Evolutionary conservation across 2,888 invertebrate species (phyloP).

Genomic region (Polia nebulosa): DNA sequence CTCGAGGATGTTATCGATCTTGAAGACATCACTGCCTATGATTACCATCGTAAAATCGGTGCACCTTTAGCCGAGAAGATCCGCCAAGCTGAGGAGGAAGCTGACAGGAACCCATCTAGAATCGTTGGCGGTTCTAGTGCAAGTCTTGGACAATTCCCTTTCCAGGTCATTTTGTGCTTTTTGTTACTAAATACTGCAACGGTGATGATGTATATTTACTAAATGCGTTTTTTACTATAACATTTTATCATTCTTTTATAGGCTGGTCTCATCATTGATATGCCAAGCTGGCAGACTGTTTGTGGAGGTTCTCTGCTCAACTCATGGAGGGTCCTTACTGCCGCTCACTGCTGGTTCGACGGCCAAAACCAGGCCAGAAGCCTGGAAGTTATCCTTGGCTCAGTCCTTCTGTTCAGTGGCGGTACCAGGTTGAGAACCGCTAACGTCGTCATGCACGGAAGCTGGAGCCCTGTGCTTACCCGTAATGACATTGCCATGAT

Average conservation of each 20-base stretch:
- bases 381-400: constrained; percentile 40
- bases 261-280: constrained; percentile 65
- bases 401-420: constrained; percentile 30
- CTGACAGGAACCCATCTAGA: constrained; percentile 42
- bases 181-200: no score
- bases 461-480: constrained; percentile 70
- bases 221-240: background rate
- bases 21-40: constrained; percentile 61
- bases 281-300: constrained; percentile 49
- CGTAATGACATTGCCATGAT: constrained; percentile 79
- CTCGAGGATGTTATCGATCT: constrained; percentile 45
- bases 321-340: constrained; percentile 73
- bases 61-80: constrained; percentile 65
- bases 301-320: constrained; percentile 77
- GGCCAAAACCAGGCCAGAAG: constrained; percentile 32
- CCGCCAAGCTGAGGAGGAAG: constrained; percentile 56
- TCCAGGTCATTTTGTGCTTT: constrained; percentile 59
- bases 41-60: constrained; percentile 63
- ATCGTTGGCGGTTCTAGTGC: constrained; percentile 65
- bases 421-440: constrained; percentile 57
- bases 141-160: constrained; percentile 61
- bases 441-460: constrained; percentile 70
- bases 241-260: constrained; percentile 19
- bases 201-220: no score
- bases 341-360: constrained; percentile 40